Evolutionary conservation across 1,140 invertebrate genomes (phyloP), one percentile per base, ranked within the genome.

Genomic region (Akabosia matsudoensis): DNA sequence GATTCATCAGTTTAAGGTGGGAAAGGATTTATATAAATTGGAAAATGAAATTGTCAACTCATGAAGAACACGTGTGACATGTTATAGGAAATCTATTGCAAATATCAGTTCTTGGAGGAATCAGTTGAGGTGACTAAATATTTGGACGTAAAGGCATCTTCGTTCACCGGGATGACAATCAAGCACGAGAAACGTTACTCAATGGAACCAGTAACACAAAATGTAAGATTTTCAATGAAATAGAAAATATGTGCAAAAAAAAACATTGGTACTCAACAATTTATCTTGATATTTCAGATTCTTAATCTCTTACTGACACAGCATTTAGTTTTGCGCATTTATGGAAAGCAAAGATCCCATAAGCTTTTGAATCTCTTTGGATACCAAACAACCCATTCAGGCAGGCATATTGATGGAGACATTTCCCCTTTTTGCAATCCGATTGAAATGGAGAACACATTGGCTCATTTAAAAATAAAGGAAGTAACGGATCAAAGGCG

Each of bases 11-110:
- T 67, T 16, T 22, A 67, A 67, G 28, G 61, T 67, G 54, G 37
- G 37, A 61, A 7, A 61, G n/a, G 54, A 30, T 30, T 67, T 67
- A 67, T 31, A 56, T n/a, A n/a, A n/a, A n/a, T n/a, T n/a, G n/a
- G n/a, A n/a, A n/a, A n/a, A n/a, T n/a, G n/a, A n/a, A n/a, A n/a
- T n/a, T n/a, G n/a, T n/a, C n/a, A n/a, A n/a, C n/a, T n/a, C n/a
- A n/a, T n/a, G n/a, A n/a, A n/a, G n/a, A n/a, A n/a, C n/a, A n/a
- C 37, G 18, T 45, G 37, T 10, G 18, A 30, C 28, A 30, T 30
- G 7, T 30, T 30, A 67, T 22, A 67, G 61, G 61, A 67, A 2
- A 31, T 67, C 31, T 67, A 67, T 30, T 67, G 61, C 61, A 67
- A 67, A 30, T 67, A 67, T 30, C 28, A 67, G 22, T 67, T 67